phyloP scores from a whole-genome alignment of 2,113 vertebrate species.

The Neodon shergylaensis region DNA sequence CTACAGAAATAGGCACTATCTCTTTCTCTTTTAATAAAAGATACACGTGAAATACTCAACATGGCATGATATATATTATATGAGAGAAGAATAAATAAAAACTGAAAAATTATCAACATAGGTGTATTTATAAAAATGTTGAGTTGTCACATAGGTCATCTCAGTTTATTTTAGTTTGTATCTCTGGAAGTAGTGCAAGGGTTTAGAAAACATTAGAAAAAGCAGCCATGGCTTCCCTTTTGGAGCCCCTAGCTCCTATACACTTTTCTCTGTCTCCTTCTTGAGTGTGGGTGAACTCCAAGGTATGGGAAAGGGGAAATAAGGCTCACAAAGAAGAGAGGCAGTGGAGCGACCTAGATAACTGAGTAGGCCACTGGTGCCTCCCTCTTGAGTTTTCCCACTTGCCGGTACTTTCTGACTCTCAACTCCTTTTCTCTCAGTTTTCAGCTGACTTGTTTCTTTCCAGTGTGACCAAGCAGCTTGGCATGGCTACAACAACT shows the following conservation, averaged over 20 bases:
- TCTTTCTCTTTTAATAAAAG: neutral
- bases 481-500: conserved; percentile 29
- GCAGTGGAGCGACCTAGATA: neutral
- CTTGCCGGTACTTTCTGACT: neutral
- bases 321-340: neutral
- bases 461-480: neutral
- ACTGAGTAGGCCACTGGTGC: rapidly evolving
- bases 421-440: neutral
- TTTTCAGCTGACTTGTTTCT: conserved; percentile 62
- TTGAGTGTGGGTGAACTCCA: no score
- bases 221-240: rapidly evolving
- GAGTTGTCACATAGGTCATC: neutral
- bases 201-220: neutral
- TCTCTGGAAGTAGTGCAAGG: neutral
- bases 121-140: neutral
- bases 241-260: neutral
- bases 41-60: neutral
- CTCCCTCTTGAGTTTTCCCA: neutral
- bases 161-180: neutral
- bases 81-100: neutral
- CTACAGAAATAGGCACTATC: neutral
- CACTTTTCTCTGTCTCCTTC: neutral
- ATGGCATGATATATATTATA: neutral
- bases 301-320: rapidly evolving
- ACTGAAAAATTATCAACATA: neutral